Percentiles rank a stretch among this genome's conserved stretches.
phyloP scores from a whole-genome alignment of 2,113 vertebrate species.

The Atherinomorus stipes region DNA sequence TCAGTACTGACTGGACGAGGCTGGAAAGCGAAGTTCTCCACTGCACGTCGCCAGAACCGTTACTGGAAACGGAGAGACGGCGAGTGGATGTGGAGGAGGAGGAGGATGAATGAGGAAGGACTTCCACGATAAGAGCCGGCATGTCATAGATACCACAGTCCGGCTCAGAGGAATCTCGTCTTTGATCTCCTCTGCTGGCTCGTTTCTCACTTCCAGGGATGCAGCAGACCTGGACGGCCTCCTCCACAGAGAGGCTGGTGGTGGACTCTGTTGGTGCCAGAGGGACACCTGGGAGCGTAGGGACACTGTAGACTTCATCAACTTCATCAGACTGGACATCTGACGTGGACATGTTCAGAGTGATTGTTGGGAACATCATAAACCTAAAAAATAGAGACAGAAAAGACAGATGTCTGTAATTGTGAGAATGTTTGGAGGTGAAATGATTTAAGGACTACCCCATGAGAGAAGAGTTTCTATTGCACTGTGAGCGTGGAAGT shows the following conservation, averaged over 20 bases:
- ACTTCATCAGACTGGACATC: slow-evolving; percentile 60
- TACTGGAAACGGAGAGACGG: slow-evolving; percentile 83
- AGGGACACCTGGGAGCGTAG: slow-evolving; percentile 81
- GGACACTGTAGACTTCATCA: slow-evolving; percentile 84
- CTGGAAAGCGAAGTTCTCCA: slow-evolving; percentile 77
- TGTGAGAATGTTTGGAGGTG: background rate
- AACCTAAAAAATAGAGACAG: slow-evolving; percentile 77
- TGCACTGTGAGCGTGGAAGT: background rate
- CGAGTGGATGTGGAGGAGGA: slow-evolving; percentile 68
- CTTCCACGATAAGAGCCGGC: slow-evolving; percentile 81
- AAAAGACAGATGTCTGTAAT: background rate
- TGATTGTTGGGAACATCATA: slow-evolving; percentile 87
- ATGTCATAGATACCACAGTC: slow-evolving; percentile 90
- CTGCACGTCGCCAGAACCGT: slow-evolving; percentile 82
- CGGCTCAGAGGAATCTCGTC: slow-evolving; percentile 55
- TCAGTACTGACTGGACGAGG: slow-evolving; percentile 80
- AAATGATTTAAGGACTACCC: background rate
- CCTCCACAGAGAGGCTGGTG: slow-evolving; percentile 44
- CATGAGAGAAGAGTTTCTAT: no score
- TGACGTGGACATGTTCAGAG: slow-evolving; percentile 64
- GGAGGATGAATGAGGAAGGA: slow-evolving; percentile 70
- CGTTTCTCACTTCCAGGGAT: slow-evolving; percentile 76
- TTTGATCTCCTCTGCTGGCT: slow-evolving; percentile 33
- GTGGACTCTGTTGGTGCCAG: slow-evolving; percentile 75
- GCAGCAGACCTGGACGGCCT: slow-evolving; percentile 62